phyloP scores from a whole-genome alignment of 2,888 invertebrate species.

The Rhingia rostrata region DNA sequence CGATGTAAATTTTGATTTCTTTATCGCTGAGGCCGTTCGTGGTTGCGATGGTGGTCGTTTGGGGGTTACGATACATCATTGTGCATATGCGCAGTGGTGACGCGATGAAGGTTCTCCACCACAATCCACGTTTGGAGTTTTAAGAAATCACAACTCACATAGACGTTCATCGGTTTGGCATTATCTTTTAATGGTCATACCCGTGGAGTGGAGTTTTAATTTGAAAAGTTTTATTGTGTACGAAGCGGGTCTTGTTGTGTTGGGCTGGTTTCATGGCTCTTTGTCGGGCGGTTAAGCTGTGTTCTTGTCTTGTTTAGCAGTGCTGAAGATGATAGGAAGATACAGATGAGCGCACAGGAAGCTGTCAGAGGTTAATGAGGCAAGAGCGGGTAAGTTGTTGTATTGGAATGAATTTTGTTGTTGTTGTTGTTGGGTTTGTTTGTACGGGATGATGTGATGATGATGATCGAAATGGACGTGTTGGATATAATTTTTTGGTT shows the following conservation, averaged over 20 bases:
- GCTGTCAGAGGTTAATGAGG: constrained; percentile 77
- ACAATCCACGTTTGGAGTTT: constrained; percentile 2
- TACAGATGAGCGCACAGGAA: constrained; percentile 75
- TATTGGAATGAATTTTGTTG: constrained; percentile 30
- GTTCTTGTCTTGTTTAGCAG: constrained; percentile 65
- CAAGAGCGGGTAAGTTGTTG: constrained; percentile 66
- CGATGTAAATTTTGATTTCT: constrained; percentile 68
- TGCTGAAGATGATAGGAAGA: constrained; percentile 60
- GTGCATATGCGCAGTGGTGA: constrained; percentile 51
- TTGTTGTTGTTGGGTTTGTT: background rate
- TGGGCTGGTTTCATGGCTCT: constrained; percentile 63
- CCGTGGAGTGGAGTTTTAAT: constrained; percentile 43
- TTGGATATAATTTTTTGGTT: constrained; percentile 15
- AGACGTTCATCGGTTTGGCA: constrained; percentile 39
- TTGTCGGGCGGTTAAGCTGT: constrained; percentile 61
- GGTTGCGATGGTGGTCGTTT: constrained; percentile 28
- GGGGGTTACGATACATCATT: constrained; percentile 55
- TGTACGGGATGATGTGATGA: background rate
- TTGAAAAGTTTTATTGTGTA: constrained; percentile 30
- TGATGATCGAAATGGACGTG: constrained; percentile 43
- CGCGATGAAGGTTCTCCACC: constrained; percentile 62
- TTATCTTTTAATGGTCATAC: constrained; percentile 41
- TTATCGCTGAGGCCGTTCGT: constrained; percentile 63
- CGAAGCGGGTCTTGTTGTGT: constrained; percentile 7
- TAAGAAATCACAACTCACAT: constrained; percentile 22